Conservation (phyloP, 2,797 vertebrate species). For the Myripristis murdjan region DNA sequence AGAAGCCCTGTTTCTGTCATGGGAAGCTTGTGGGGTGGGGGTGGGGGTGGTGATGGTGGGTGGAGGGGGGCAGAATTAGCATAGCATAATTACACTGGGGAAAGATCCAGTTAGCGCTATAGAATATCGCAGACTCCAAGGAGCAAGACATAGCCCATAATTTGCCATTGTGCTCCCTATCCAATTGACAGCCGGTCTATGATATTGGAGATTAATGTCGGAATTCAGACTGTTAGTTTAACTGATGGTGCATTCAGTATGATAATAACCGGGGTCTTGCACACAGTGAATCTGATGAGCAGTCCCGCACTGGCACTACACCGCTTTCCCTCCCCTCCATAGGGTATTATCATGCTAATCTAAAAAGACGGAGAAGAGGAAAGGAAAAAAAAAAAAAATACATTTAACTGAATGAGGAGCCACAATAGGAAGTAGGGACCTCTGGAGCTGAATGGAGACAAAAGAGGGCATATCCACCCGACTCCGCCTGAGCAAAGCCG, state of each 20-base stretch:
- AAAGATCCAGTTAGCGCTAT: conserved; percentile 62
- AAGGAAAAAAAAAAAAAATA: conserved; percentile 52
- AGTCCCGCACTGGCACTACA: conserved; percentile 56
- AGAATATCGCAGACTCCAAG: conserved; percentile 65
- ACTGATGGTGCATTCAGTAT: conserved; percentile 80
- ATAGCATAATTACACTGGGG: conserved; percentile 82
- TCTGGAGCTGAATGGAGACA: conserved; percentile 63
- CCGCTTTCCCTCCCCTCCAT: conserved; percentile 40
- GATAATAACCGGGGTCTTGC: conserved; percentile 77
- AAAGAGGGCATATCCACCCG: conserved; percentile 56
- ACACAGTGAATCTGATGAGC: conserved; percentile 79
- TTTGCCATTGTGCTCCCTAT: conserved; percentile 79
- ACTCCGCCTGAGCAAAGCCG: conserved; percentile 40
- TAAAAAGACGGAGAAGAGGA: conserved; percentile 40
- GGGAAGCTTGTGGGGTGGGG: conserved; percentile 35
- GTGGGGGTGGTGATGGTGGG: no score
- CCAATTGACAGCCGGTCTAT: conserved; percentile 72
- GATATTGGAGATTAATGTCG: conserved; percentile 83
- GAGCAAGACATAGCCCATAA: conserved; percentile 80
- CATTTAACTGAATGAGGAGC: conserved; percentile 69
- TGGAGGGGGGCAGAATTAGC: conserved; percentile 76
- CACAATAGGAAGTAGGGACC: conserved; percentile 65
- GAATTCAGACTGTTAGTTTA: conserved; percentile 84
- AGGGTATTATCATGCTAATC: conserved; percentile 86
- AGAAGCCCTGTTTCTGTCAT: conserved; percentile 58